phyloP scores from a whole-genome alignment of 2,888 invertebrate genomes.

The Lasius platythorax region DNA sequence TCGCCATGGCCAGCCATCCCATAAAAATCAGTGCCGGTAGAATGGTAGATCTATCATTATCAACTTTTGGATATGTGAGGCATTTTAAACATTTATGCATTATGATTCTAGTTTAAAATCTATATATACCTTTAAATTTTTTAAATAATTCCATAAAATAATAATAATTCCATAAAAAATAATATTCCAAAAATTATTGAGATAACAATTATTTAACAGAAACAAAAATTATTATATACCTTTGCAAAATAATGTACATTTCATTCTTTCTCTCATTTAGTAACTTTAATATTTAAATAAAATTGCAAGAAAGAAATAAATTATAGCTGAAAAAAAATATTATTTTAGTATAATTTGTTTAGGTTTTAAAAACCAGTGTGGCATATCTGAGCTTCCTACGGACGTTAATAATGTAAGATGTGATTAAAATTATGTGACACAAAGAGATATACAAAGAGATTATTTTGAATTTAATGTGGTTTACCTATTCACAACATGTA shows the following conservation, averaged over 20 bases:
- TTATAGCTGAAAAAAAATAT: background rate
- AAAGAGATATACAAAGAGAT: background rate
- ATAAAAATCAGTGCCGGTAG: conserved; percentile 78
- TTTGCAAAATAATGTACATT: background rate
- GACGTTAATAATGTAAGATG: conserved; percentile 58
- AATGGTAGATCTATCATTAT: conserved; percentile 75
- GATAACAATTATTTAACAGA: background rate
- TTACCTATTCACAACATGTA: background rate
- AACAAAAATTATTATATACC: background rate
- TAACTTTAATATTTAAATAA: background rate
- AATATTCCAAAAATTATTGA: background rate
- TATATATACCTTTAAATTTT: background rate
- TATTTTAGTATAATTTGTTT: conserved; percentile 16
- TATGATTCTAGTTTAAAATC: background rate
- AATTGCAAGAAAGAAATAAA: background rate
- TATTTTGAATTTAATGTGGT: background rate
- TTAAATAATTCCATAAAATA: background rate
- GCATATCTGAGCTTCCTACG: conserved; percentile 74
- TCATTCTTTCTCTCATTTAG: background rate
- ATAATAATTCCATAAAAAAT: background rate
- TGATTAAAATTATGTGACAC: background rate
- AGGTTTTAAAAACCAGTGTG: conserved; percentile 73
- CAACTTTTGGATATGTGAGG: conserved; percentile 71
- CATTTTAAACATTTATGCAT: background rate
- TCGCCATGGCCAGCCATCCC: conserved; percentile 75